A percentile compares a stretch with the other conserved stretches of the same genome.
Conservation (phyloP, 1,140 invertebrate species). For the Tachypleus tridentatus region DNA sequence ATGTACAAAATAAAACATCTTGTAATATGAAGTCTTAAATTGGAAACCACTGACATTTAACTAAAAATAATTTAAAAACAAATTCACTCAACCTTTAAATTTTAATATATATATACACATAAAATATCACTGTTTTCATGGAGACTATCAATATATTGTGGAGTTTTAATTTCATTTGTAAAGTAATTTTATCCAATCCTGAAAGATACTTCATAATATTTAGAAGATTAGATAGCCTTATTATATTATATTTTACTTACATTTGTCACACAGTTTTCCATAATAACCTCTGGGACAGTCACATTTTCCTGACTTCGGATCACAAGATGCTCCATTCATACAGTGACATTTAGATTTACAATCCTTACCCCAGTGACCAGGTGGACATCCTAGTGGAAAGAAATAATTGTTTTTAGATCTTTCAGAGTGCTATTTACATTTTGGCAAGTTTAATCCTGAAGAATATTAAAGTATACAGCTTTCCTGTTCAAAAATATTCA, state of each 20-base stretch:
- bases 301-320: constrained; percentile 32
- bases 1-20: too few species aligned
- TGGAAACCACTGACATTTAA: too few species aligned
- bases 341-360: constrained; percentile 41
- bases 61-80: too few species aligned
- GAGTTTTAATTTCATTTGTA: too few species aligned
- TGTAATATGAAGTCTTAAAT: too few species aligned
- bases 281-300: constrained; percentile 30
- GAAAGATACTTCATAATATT: too few species aligned
- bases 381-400: constrained; percentile 16
- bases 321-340: constrained; percentile 19
- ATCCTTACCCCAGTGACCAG: constrained; percentile 51
- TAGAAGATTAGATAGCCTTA: neutral
- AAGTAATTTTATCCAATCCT: too few species aligned
- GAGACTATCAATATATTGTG: too few species aligned
- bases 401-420: constrained; percentile 6
- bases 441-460: neutral
- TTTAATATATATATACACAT: too few species aligned
- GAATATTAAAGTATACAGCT: neutral
- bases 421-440: neutral
- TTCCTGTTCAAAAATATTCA: constrained; percentile 24
- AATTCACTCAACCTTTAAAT: too few species aligned
- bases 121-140: too few species aligned
- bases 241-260: constrained; percentile 25
- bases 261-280: constrained; percentile 30